Percentiles rank a stretch among this genome's conserved stretches.
Evolutionary conservation across 1,140 invertebrate genomes (phyloP).

Genomic region (Oedothorax gibbosus): DNA sequence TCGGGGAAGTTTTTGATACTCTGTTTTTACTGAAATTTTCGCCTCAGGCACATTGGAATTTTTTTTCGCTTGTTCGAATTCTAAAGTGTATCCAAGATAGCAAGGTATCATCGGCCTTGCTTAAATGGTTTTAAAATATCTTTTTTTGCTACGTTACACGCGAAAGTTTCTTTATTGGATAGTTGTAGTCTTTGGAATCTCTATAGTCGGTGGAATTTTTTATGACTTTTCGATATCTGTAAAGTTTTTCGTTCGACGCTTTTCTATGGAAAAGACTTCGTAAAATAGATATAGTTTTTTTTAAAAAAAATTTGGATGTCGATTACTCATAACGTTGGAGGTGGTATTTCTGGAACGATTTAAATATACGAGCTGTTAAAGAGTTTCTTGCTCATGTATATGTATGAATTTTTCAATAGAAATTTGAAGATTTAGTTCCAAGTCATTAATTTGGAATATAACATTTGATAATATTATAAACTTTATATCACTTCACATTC

Average conservation of each 20-base stretch:
- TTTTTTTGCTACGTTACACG: conserved; percentile 31
- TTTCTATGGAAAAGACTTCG: conserved; percentile 26
- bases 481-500: too few species aligned
- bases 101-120: conserved; percentile 30
- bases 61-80: conserved; percentile 33
- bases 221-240: conserved; percentile 25
- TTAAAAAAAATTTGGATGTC: neutral
- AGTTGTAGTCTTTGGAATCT: conserved; percentile 34
- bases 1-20: conserved; percentile 2
- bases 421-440: too few species aligned
- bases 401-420: too few species aligned
- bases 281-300: neutral
- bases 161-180: conserved; percentile 48
- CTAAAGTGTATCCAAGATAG: conserved; percentile 50
- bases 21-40: conserved; percentile 47
- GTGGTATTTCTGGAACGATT: too few species aligned
- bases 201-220: neutral
- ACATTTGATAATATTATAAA: too few species aligned
- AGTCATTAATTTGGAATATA: too few species aligned
- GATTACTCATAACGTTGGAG: too few species aligned
- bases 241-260: conserved; percentile 12
- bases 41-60: conserved; percentile 26
- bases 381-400: too few species aligned
- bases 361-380: too few species aligned
- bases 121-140: conserved; percentile 56